Evolutionary conservation across 2,113 vertebrate genomes (phyloP).

Genomic region (Rhineura floridana): DNA sequence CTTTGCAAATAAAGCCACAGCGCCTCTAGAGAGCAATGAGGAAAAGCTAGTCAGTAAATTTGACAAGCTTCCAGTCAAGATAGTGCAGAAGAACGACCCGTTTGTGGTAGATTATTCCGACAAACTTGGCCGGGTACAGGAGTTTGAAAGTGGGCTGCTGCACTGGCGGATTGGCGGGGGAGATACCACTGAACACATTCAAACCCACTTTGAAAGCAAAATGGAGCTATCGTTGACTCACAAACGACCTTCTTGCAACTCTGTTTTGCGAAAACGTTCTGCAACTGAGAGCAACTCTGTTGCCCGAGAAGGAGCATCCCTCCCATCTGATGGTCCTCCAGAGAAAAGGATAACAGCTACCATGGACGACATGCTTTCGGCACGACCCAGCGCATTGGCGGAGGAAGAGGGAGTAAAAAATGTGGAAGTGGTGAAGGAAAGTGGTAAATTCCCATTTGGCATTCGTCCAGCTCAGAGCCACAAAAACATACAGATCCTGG

Average conservation of each 20-base stretch:
- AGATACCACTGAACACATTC: conserved; percentile 97
- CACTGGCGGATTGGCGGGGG: conserved; percentile 98
- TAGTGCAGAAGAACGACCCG: conserved; percentile 92
- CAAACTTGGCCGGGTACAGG: conserved; percentile 89
- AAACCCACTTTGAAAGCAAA: conserved; percentile 96
- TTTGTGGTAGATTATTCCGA: conserved; percentile 88
- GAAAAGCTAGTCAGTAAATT: conserved; percentile 94
- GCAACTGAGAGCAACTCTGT: conserved; percentile 67
- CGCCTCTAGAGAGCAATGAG: conserved; percentile 74
- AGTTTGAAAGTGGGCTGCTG: conserved; percentile 94
- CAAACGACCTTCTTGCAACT: conserved; percentile 74
- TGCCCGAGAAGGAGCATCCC: conserved; percentile 70
- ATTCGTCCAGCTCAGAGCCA: conserved; percentile 80
- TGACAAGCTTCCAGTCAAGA: conserved; percentile 93
- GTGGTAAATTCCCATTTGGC: conserved; percentile 78
- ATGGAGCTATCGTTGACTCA: conserved; percentile 79
- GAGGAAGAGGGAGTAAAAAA: conserved; percentile 82
- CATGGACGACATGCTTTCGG: conserved; percentile 88
- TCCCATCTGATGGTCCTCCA: conserved; percentile 70
- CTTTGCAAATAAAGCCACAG: conserved; percentile 73
- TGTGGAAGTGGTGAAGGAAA: conserved; percentile 75
- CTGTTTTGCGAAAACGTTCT: conserved; percentile 71
- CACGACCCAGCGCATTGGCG: conserved; percentile 82
- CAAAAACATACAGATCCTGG: conserved; percentile 87
- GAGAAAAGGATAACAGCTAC: conserved; percentile 88